phyloP scores from a whole-genome alignment of 1,140 invertebrate species.

The Limonius californicus region DNA sequence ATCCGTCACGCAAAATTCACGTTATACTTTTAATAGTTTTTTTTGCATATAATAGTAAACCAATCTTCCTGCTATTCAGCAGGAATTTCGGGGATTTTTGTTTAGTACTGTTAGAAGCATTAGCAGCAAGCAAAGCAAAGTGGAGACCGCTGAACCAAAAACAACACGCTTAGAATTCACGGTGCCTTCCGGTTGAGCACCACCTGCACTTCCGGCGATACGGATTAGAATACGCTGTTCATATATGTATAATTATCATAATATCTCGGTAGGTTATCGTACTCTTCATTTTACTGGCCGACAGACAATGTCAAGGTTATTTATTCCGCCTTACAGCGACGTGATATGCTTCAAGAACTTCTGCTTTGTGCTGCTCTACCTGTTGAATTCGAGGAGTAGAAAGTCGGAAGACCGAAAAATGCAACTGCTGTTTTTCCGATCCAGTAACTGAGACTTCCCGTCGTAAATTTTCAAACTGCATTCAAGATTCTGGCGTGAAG shows the following conservation, averaged over 20 bases:
- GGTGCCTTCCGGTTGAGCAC: background rate
- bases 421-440: background rate
- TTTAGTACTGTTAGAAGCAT: too few relatives aligned
- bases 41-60: too few relatives aligned
- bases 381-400: background rate
- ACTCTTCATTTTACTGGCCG: background rate
- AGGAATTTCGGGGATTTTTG: too few relatives aligned
- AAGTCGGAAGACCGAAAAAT: background rate
- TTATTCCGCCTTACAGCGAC: constrained; percentile 1
- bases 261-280: constrained; percentile 12
- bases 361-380: background rate
- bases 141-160: too few relatives aligned
- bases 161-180: too few relatives aligned
- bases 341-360: constrained; percentile 1
- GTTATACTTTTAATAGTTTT: too few relatives aligned
- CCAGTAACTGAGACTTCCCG: background rate
- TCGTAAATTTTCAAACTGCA: background rate
- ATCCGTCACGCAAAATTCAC: too few relatives aligned
- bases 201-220: constrained; percentile 3
- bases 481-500: constrained; percentile 6
- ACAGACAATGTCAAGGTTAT: constrained; percentile 8
- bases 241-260: background rate
- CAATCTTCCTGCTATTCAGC: too few relatives aligned
- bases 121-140: too few relatives aligned
- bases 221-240: background rate